Percentiles rank a stretch among this genome's conserved stretches.
Conservation (phyloP, 1,140 invertebrate species). For the Charaxes varanes region DNA sequence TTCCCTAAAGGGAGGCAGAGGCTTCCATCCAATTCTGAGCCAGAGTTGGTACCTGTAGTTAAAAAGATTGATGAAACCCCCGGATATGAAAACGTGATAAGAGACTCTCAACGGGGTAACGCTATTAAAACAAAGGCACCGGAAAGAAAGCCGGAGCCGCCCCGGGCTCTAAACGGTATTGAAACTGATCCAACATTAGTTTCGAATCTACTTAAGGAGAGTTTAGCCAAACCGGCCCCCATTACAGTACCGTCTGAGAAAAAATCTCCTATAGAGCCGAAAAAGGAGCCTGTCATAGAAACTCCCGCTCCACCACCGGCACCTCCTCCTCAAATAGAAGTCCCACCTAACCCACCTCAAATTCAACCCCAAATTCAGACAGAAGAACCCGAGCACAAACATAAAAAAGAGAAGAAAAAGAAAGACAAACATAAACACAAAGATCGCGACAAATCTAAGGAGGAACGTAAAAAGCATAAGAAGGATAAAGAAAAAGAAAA, state of each 20-base stretch:
- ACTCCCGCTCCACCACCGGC: conserved; percentile 16
- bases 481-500: conserved; percentile 63
- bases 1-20: conserved; percentile 33
- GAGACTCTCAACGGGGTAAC: conserved; percentile 47
- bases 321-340: conserved; percentile 18
- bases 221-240: conserved; percentile 55
- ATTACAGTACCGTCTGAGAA: conserved; percentile 52
- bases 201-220: conserved; percentile 67
- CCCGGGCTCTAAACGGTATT: conserved; percentile 48
- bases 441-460: conserved; percentile 65
- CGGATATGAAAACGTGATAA: conserved; percentile 54
- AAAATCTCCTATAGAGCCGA: conserved; percentile 45
- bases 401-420: conserved; percentile 71
- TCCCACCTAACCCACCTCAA: conserved; percentile 12
- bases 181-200: conserved; percentile 68
- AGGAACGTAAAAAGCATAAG: conserved; percentile 68
- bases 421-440: conserved; percentile 74
- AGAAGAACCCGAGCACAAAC: conserved; percentile 48
- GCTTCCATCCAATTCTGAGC: conserved; percentile 47
- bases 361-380: conserved; percentile 18
- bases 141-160: conserved; percentile 32
- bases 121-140: conserved; percentile 32
- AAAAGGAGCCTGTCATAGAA: conserved; percentile 36
- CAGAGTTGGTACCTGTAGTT: conserved; percentile 54
- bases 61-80: conserved; percentile 67